These are phyloP conservation scores for Polydrusus pterygomalis DNA, from an alignment of 2,888 invertebrate species.

Conservation along the genomic window DNA sequence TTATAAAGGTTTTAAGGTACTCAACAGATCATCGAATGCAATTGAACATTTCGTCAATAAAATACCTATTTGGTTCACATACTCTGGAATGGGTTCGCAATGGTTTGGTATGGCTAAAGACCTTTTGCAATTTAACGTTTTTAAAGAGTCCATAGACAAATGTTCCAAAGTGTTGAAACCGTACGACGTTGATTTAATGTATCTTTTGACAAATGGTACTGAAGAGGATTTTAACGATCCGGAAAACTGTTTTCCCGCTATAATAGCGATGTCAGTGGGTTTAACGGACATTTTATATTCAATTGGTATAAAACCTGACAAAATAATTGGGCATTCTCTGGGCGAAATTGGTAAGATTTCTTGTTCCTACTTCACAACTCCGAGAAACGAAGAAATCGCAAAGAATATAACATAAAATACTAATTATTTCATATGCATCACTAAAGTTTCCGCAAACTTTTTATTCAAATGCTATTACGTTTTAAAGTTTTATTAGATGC, in stretches of 20 bases:
- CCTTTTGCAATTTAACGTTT: conserved; percentile 81
- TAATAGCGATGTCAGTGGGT: conserved; percentile 80
- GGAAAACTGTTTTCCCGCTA: conserved; percentile 76
- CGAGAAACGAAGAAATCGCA: too few relatives aligned
- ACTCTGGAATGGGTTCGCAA: conserved; percentile 85
- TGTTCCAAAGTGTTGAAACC: conserved; percentile 74
- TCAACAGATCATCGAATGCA: not conserved
- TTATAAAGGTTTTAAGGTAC: conserved; percentile 81
- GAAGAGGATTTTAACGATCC: conserved; percentile 73
- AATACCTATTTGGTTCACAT: conserved; percentile 79
- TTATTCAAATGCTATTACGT: too few relatives aligned
- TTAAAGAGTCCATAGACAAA: conserved; percentile 77
- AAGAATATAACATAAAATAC: too few relatives aligned
- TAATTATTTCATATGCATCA: too few relatives aligned
- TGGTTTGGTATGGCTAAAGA: conserved; percentile 82
- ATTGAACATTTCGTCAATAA: conserved; percentile 21
- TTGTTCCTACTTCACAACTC: not conserved
- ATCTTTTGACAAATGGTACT: conserved; percentile 72
- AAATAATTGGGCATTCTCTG: conserved; percentile 94
- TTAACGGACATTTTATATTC: conserved; percentile 86
- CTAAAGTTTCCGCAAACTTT: too few relatives aligned
- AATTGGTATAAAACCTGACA: conserved; percentile 87
- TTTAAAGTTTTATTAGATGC: too few relatives aligned
- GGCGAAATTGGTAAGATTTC: conserved; percentile 79
- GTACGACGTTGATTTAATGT: conserved; percentile 74